Base-by-base conservation (phyloP, 2,888 invertebrate genomes). In the Tryphoninae sp. region DNA sequence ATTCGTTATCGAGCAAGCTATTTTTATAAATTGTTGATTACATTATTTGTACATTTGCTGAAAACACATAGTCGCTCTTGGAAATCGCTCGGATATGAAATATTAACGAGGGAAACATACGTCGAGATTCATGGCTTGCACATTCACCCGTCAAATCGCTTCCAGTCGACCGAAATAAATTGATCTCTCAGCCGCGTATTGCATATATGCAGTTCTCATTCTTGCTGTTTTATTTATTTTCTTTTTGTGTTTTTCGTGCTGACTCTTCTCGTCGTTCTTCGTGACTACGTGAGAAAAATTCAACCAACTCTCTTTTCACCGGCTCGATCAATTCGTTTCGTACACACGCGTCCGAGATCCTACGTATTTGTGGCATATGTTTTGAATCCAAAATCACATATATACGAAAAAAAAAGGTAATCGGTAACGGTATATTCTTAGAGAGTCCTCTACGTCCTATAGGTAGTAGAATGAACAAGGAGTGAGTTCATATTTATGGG, bases 391-490 rank as follows among this genome's bases (percentile, higher is more conserved):
- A 79, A 68, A 79, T 58, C 82, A 61, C 75, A 79, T 19, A 19
- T 19, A 19, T 55, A 69, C 68, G 69, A 69, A 65, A 69, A 69
- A 65, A 69, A 75, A 19, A 80, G 69, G 74, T 58, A 69, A 80
- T 71, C 75, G 76, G 65, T 82, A 82, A 82, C 82, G 82, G 82
- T 80, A 59, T 42, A 64, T 49, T 16, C 62, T 53, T 51, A 9
- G 62, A 68, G 42, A 59, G 16, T 67, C 26, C 26, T 69, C 16
- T 69, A 59, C 40, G 19, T 45, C 11, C 13, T 51, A n/a, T 11
- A 26, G 33, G 8, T 11, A 26, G 33, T 53, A 59, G 16, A 51
- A 40, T 40, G 2, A 51, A 68, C 19, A 16, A 68, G 2, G 33
- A n/a, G 45, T 19, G 78, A 22, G 40, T 64, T 61, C 51, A 68